phyloP scores from a whole-genome alignment of 64 coral and sea anemone species.

The Pocillopora damicornis region DNA sequence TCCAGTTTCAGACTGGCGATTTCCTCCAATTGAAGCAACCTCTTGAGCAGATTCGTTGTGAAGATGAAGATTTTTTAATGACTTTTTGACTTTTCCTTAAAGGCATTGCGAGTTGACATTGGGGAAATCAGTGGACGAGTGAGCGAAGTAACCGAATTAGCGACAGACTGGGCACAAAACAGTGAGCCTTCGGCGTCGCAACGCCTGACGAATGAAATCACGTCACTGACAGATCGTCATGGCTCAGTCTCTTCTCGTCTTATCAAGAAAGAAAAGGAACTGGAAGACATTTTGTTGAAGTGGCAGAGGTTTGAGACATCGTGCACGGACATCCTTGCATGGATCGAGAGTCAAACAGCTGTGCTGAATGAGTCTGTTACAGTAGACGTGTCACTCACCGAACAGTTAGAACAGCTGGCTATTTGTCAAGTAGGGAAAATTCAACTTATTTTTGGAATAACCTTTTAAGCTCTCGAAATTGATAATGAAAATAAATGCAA shows the following conservation, averaged over 20 bases:
- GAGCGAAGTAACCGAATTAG: slow-evolving; percentile 67
- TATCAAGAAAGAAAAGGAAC: slow-evolving; percentile 45
- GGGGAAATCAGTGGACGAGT: slow-evolving; percentile 63
- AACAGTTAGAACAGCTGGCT: slow-evolving; percentile 64
- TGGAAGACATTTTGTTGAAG: slow-evolving; percentile 41
- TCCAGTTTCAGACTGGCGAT: no score
- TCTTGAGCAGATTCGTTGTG: no score
- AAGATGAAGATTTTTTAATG: not conserved
- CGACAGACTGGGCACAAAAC: slow-evolving; percentile 70
- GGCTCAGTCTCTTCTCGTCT: slow-evolving; percentile 27
- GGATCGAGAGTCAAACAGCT: slow-evolving; percentile 74
- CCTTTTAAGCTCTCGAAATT: no score
- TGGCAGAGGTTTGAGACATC: slow-evolving; percentile 77
- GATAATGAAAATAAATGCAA: no score
- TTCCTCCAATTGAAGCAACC: no score
- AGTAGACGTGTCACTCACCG: slow-evolving; percentile 53
- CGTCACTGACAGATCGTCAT: slow-evolving; percentile 49
- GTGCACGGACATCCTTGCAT: slow-evolving; percentile 59
- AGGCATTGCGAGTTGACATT: slow-evolving; percentile 57
- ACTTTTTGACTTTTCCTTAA: not conserved
- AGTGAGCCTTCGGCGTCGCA: slow-evolving; percentile 66
- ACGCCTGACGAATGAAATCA: slow-evolving; percentile 62
- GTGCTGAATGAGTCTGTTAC: slow-evolving; percentile 54
- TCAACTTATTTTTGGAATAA: no score
- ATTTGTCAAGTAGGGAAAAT: slow-evolving; percentile 54